These are phyloP conservation scores for Neodontobutis hainanensis DNA, from an alignment of 2,113 vertebrate genomes.

Conservation along the genomic window DNA sequence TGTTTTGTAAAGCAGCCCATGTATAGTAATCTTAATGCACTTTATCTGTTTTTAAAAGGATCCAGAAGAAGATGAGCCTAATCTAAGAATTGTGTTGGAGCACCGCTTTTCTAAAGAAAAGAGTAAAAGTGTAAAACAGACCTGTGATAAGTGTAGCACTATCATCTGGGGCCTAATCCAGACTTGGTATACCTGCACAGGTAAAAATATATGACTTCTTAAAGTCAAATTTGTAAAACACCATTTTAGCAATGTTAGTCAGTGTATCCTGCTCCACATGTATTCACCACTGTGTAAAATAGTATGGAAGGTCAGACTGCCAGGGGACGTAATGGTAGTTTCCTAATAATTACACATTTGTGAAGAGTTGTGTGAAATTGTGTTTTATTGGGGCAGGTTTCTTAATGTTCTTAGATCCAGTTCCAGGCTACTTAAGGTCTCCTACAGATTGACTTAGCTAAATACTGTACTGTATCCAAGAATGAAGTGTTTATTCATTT, in stretches of 20 bases:
- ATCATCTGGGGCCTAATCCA: slow-evolving; percentile 98
- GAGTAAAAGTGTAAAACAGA: slow-evolving; percentile 97
- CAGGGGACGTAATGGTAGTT: background rate
- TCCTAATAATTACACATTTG: background rate
- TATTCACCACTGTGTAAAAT: background rate
- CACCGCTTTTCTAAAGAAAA: slow-evolving; percentile 98
- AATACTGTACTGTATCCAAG: background rate
- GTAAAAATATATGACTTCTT: slow-evolving; percentile 69
- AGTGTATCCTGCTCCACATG: background rate
- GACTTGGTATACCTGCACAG: slow-evolving; percentile 99
- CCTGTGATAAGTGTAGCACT: slow-evolving; percentile 93
- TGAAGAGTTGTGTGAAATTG: background rate
- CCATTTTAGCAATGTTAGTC: background rate
- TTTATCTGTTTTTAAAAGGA: slow-evolving; percentile 77
- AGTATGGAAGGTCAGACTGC: background rate
- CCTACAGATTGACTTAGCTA: background rate
- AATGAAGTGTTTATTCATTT: background rate
- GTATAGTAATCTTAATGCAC: background rate
- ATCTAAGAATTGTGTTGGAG: slow-evolving; percentile 88
- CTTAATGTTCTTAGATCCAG: too few species aligned
- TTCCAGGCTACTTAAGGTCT: background rate
- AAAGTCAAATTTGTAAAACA: background rate
- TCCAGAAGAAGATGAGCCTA: slow-evolving; percentile 92
- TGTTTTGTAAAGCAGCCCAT: background rate
- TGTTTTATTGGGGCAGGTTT: background rate